Evolutionary conservation across 2,113 vertebrate genomes (phyloP).

Genomic region (Osmerus mordax): DNA sequence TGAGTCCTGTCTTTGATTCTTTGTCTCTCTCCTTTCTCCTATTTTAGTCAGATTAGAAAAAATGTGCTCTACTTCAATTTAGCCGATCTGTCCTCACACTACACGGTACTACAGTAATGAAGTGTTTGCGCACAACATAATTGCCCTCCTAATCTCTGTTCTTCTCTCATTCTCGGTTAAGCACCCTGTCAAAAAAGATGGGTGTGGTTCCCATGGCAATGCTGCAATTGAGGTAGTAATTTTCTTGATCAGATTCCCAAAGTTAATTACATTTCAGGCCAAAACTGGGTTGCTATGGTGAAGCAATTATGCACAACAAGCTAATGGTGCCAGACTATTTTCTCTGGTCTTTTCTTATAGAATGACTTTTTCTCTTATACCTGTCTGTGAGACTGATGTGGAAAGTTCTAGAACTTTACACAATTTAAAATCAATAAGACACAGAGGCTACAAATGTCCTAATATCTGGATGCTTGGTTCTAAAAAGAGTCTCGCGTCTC

Average conservation of each 20-base stretch:
- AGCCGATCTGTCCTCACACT: constrained; percentile 23
- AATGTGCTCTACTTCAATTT: constrained; percentile 28
- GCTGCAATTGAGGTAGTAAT: constrained; percentile 22
- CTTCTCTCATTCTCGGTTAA: constrained; percentile 23
- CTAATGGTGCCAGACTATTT: constrained; percentile 37
- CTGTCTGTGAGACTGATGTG: background rate
- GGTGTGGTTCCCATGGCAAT: constrained; percentile 58
- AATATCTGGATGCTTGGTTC: too few species aligned
- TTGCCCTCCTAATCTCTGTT: constrained; percentile 56
- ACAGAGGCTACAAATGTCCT: too few species aligned
- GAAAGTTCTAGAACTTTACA: background rate
- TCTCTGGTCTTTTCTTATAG: constrained; percentile 18
- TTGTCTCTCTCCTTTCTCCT: constrained; percentile 7
- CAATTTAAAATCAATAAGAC: background rate
- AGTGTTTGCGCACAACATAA: constrained; percentile 48
- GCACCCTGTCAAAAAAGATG: constrained; percentile 45
- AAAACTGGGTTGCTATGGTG: constrained; percentile 54
- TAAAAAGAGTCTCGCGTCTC: background rate
- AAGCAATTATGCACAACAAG: constrained; percentile 47
- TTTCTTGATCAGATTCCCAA: constrained; percentile 24
- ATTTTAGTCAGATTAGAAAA: constrained; percentile 37
- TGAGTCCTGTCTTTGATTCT: background rate
- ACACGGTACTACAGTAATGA: constrained; percentile 38
- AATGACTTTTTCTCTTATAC: constrained; percentile 33
- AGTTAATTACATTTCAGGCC: constrained; percentile 47